Evolutionary conservation across 37 sponge, comb jelly and placozoan species (phyloP).

Genomic region (Petrosia ficiformis): DNA sequence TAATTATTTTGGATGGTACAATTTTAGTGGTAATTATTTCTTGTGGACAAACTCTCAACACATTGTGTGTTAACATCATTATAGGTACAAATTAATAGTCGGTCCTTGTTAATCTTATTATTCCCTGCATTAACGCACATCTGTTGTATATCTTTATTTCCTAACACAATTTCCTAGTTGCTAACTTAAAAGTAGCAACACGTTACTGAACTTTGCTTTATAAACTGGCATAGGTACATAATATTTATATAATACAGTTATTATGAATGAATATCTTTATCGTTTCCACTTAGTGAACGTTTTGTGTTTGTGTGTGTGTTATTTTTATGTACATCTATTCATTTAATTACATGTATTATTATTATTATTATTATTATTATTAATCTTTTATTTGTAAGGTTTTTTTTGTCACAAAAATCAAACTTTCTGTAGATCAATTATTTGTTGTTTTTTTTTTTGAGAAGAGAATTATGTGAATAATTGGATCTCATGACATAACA

Average conservation of each 20-base stretch:
- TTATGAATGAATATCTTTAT: not conserved
- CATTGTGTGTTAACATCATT: too few species aligned
- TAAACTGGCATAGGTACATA: not conserved
- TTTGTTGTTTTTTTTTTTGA: not conserved
- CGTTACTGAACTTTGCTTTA: not conserved
- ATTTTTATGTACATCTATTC: not conserved
- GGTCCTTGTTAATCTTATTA: too few species aligned
- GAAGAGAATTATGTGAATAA: too few species aligned
- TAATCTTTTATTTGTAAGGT: not conserved
- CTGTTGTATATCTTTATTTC: too few species aligned
- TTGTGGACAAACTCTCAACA: too few species aligned
- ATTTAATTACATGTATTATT: not conserved
- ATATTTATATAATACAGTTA: not conserved
- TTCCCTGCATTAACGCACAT: too few species aligned
- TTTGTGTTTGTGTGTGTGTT: not conserved
- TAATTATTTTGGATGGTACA: too few species aligned
- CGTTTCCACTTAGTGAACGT: not conserved
- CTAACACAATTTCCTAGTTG: too few species aligned
- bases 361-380: conserved; percentile 1
- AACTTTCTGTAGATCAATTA: not conserved
- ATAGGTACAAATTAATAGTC: too few species aligned
- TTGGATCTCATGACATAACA: too few species aligned
- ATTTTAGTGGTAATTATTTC: too few species aligned
- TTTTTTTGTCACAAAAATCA: not conserved
- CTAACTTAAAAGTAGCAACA: too few species aligned